Evolutionary conservation across 2,797 vertebrate species (phyloP), one percentile per base, ranked within the genome.

Genomic region (Sebastes aleutianus): DNA sequence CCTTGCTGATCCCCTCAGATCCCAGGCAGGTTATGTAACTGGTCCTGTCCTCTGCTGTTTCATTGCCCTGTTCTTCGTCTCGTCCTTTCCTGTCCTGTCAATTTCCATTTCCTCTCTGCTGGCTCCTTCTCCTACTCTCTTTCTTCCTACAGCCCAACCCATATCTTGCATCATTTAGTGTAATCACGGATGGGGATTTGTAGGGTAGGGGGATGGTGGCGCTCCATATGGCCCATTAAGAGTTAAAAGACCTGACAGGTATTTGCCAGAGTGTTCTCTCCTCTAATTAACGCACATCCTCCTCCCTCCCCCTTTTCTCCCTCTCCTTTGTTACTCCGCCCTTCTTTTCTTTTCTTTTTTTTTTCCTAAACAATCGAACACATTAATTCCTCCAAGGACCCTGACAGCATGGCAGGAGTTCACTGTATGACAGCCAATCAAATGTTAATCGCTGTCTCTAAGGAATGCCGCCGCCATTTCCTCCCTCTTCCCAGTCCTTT

Each of bases 351-450:
- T 39, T 13, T 43, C 36, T 43, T 34, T 47, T 18, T 54, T 24
- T 43, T 39, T 29, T n/a, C 71, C 70, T 72, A 80, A 89, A 91
- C 84, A 88, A 83, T 86, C 12, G 14, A 65, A 76, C 65, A 80
- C 47, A 71, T 74, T 80, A 53, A 87, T 89, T 88, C 82, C 62
- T 86, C 82, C 16, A 67, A 80, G 76, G 80, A 83, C 69, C 31
- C 65, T 36, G 64, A 82, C 84, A 87, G 88, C 76, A 53, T 74
- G 79, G 87, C 78, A 82, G 81, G 83, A 87, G 87, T 90, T 88
- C 85, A 84, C 79, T 63, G 26, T 72, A 80, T 85, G 88, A 89
- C 87, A 91, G 83, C 90, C 91, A 91, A 92, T 93, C 88, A 92
- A 90, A 90, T 87, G 80, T 87, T 93, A 93, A 91, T 90, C 43